Evolutionary conservation across 2,113 vertebrate genomes (phyloP).

Genomic region (Leucopsar rothschildi): DNA sequence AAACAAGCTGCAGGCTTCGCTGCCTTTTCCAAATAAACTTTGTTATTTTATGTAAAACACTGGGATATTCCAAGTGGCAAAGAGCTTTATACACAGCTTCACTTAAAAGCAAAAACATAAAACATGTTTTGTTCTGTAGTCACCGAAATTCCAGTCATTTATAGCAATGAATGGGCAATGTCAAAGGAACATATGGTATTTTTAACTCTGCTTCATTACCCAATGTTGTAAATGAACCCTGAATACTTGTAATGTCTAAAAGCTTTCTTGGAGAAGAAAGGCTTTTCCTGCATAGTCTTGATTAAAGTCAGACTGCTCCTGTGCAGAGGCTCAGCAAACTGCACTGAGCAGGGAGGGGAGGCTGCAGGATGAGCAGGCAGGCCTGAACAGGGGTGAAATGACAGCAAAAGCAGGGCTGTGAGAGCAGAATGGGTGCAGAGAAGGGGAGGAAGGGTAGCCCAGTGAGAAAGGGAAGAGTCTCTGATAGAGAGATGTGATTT

Average conservation of each 20-base stretch:
- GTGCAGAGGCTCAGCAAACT: background rate
- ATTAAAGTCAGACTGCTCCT: constrained; percentile 19
- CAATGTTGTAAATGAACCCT: background rate
- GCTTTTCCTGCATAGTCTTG: background rate
- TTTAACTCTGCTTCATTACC: constrained; percentile 59
- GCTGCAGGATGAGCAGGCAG: background rate
- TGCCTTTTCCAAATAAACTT: constrained; percentile 18
- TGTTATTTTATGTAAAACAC: constrained; percentile 43
- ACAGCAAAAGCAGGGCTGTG: background rate
- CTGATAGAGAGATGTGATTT: background rate
- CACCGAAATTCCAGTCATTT: constrained; percentile 32
- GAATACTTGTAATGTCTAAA: background rate
- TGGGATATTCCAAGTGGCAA: constrained; percentile 19
- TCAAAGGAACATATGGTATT: constrained; percentile 42
- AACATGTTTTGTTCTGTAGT: constrained; percentile 31
- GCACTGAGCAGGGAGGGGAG: background rate
- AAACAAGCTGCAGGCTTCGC: background rate
- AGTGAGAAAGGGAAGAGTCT: background rate
- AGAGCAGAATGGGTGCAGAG: background rate
- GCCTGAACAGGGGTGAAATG: background rate
- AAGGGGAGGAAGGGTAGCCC: background rate
- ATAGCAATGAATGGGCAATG: constrained; percentile 53
- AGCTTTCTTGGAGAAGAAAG: constrained; percentile 22
- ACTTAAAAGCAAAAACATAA: constrained; percentile 47
- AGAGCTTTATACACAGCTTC: background rate